Evolutionary conservation across 1,140 invertebrate species (phyloP), one percentile per base, ranked within the genome.

Genomic region (Atta texana): DNA sequence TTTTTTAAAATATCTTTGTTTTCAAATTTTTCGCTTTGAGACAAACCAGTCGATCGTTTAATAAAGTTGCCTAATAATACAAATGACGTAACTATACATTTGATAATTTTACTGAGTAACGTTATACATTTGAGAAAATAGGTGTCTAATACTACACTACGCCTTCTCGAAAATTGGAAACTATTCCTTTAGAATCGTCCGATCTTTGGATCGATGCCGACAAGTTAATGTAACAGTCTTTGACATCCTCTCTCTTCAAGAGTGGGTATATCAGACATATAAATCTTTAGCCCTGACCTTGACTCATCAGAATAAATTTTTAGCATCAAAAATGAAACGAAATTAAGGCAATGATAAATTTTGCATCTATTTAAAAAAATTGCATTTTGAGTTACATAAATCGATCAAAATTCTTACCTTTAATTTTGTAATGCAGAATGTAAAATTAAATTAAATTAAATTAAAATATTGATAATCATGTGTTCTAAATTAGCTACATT

Each of bases 131-230:
- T 16, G 28, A 44, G 34, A 75, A 63, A 51, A 34, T 51, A 18
- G 18, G 59, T 82, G 21, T 82, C 18, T 14, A 31, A 1, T 34
- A 12, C n/a, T 55, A 72, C 6, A 8, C 24, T 57, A 12, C 14
- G 12, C 18, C 18, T 82, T 21, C 39, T 63, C 3, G 16, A 57
- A 74, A 66, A 63, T 44, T 49, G 34, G 55, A 5, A 61, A 88
- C 55, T 77, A 59, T 71, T 59, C 55, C 16, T 28, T 53, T 31
- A 55, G 16, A 51, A 77, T 82, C 72, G 21, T 39, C 44, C 78
- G 59, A 91, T 91, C 89, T 82, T 91, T 91, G 90, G 90, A 91
- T 88, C 51, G 21, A 87, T 89, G 90, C 90, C 90, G 87, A 87
- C 81, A 28, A 31, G 59, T 68, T 76, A 88, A 49, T 75, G 76